Evolutionary conservation across 2,797 vertebrate genomes (phyloP).

Genomic region (Miichthys miiuy): DNA sequence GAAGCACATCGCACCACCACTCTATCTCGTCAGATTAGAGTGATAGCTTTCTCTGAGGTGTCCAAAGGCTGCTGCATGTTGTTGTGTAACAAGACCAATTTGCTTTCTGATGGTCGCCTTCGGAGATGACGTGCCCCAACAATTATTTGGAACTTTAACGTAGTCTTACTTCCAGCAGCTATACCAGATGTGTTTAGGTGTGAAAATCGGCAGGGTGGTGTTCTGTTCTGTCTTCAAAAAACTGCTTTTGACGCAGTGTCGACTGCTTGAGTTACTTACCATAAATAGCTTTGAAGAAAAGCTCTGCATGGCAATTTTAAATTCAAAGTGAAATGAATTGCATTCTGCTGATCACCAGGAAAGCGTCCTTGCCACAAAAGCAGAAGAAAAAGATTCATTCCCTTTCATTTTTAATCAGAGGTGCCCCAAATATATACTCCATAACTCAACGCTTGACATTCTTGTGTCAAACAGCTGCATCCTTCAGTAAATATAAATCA

Average conservation of each 20-base stretch:
- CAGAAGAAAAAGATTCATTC: constrained; percentile 21
- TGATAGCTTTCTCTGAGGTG: background rate
- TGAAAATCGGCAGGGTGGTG: background rate
- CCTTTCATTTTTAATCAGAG: constrained; percentile 58
- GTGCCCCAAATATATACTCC: constrained; percentile 46
- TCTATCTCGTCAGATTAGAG: constrained; percentile 8
- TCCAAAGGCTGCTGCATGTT: background rate
- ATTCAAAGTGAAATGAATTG: constrained; percentile 61
- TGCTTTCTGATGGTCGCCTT: background rate
- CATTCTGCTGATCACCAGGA: constrained; percentile 36
- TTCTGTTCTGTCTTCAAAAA: constrained; percentile 48
- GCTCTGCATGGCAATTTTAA: constrained; percentile 58
- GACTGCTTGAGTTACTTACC: constrained; percentile 30
- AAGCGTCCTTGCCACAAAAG: constrained; percentile 35
- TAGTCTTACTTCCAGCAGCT: background rate
- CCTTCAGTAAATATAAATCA: background rate
- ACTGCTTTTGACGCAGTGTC: background rate
- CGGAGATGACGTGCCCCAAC: rapidly evolving
- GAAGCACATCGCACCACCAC: constrained; percentile 1
- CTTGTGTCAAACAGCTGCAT: constrained; percentile 2
- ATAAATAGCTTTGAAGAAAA: constrained; percentile 51
- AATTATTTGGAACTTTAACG: background rate
- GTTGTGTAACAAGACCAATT: background rate
- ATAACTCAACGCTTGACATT: constrained; percentile 21
- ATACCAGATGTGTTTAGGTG: constrained; percentile 25